Base-by-base conservation (phyloP, 2,113 vertebrate species). In the Lampris incognitus region DNA sequence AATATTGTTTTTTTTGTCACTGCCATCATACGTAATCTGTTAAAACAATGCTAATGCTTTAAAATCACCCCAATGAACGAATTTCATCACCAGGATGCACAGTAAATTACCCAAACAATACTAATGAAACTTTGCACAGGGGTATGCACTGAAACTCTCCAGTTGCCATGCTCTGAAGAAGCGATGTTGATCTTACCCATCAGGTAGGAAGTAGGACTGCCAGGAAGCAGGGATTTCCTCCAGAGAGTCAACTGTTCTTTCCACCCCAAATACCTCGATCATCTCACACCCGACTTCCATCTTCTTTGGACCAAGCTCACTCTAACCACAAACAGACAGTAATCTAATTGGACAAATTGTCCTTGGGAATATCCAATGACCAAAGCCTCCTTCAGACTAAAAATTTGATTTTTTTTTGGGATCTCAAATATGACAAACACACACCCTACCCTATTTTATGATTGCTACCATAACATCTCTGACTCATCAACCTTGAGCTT, bases 161-260 rank as follows among this genome's bases (percentile, higher is more conserved):
- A 37, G 41, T 7, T 40, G 7, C 0, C 55, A 11, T 3, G 48
- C 40, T 9, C 36, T 2, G 1, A 2, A 1, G 4, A 4, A 1
- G 7, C 38, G 3, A 9, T 48, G 1, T 59, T 68, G 5, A 24
- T 39, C 79, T 68, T 92, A 98, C 98, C 97, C 97, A 6, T 94
- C 95, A 1, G 92, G 57, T 9, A 98, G 93, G 77, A 97, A 95
- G 89, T 93, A 95, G 93, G 92, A 92, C n/a, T 96, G 95, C 94
- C 96, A 97, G 38, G 86, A 77, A 0, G 69, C 69, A 3, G 95
- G 90, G 62, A 79, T 1, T 0, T 90, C 91, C 0, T 80, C 44
- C 2, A 40, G 9, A 0, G 89, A 59, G 6, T 86, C 85, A 65
- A 97, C 1, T 0, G 81, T 89, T 79, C 95, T 92, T 84, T 97